Base-by-base conservation (phyloP, 2,888 invertebrate species). In the Neria commutata region DNA sequence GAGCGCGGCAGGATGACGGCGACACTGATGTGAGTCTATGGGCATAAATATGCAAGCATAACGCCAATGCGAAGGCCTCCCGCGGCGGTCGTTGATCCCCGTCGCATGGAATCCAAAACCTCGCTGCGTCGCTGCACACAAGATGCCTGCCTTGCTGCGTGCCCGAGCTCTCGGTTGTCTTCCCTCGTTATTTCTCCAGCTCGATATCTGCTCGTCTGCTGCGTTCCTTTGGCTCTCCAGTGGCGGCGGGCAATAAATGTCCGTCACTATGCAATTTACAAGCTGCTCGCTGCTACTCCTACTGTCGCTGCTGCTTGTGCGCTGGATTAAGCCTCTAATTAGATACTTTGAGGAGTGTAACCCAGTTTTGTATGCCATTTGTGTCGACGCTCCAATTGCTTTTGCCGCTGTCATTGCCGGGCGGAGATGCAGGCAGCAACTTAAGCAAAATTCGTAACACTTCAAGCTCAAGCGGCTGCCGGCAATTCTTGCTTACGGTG, bases 21-120 rank as follows among this genome's bases (percentile, higher is more conserved):
- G 16, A 34, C 25, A 49, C 19, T 14, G 6, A 50, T 21, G 23
- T 34, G 17, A 19, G 21, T n/a, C 21, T 34, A 33, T 8, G 29
- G 2, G n/a, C 26, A 37, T 37, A 37, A n/a, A 14, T 37, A 37
- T 37, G 37, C 42, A 21, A 17, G 8, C 29, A 29, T 29, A 29
- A 29, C 6, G 29, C 29, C 37, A 8, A n/a, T n/a, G 33, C 45
- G 58, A 58, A 58, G 58, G 58, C 58, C 56, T 51, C 45, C 58
- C 50, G 50, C 59, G 37, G 34, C 59, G 59, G 59, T 51, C 54
- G 55, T 54, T 59, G 54, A 59, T 51, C 54, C 49, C 14, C 53
- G 17, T 24, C 11, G 25, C 17, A 33, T 3, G 17, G 47, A 51
- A 53, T 21, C 42, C 42, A 42, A 17, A 17, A 14, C 42, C 6